A percentile compares a stretch with the other conserved stretches of the same genome.
Conservation (phyloP, 2,113 vertebrate genomes). For the Cynoglossus semilaevis region DNA sequence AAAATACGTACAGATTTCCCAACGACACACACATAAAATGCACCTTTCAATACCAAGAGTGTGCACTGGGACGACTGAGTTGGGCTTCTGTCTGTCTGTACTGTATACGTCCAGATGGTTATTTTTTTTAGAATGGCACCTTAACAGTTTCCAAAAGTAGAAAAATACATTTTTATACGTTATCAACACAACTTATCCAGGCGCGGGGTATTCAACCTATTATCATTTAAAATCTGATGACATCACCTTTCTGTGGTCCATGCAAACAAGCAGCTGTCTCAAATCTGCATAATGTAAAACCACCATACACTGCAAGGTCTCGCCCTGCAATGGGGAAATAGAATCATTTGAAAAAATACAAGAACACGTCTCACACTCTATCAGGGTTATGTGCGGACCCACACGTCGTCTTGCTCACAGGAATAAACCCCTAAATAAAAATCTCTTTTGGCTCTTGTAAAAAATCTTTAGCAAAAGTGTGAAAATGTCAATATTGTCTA, state of each 20-base stretch:
- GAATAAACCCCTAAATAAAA: constrained; percentile 50
- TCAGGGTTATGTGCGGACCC: no score
- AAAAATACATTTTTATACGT: constrained; percentile 63
- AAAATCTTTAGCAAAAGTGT: constrained; percentile 55
- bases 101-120: constrained; percentile 13
- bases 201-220: constrained; percentile 24
- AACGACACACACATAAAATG: constrained; percentile 50
- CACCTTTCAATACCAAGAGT: constrained; percentile 33
- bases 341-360: constrained; percentile 20
- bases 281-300: constrained; percentile 29
- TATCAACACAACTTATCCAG: constrained; percentile 30
- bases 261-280: constrained; percentile 48
- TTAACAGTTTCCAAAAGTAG: constrained; percentile 47
- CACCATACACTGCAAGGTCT: constrained; percentile 30
- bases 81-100: constrained; percentile 22
- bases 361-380: constrained; percentile 2
- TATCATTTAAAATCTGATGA: constrained; percentile 29
- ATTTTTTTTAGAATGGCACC: constrained; percentile 55
- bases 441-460: constrained; percentile 68
- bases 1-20: constrained; percentile 57
- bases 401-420: constrained; percentile 21
- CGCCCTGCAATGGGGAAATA: constrained; percentile 24
- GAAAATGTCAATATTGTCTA: constrained; percentile 42
- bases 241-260: constrained; percentile 45
- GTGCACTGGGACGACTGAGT: constrained; percentile 29